Base-by-base conservation (phyloP, 2,888 invertebrate genomes). In the Drosophila mulleri region DNA sequence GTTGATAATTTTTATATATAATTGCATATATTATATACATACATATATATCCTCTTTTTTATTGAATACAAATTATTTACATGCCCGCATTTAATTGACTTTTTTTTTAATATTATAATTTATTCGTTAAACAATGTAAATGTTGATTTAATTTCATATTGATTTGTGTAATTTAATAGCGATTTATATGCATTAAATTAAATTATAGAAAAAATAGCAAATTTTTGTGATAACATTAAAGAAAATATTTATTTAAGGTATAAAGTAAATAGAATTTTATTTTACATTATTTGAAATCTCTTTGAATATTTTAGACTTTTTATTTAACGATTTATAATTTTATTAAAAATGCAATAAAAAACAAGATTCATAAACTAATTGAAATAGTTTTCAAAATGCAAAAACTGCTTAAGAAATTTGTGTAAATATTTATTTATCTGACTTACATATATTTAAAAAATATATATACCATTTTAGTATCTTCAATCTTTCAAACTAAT, bases 51-150 rank as follows among this genome's bases (percentile, higher is more conserved):
- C 3, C 1, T 26, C 18, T 41, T 41, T 18, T 42, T 18, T 3
- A 37, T 16, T 20, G 6, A 18, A 14, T 26, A 6, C 12, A 58
- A 58, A 59, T 35, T 44, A 26, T 65, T 45, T 48, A 61, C 29
- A 20, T 29, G 26, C 20, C 42, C 9, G n/a, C 41, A 42, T 50
- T 35, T 26, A 0, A 23, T 7, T 32, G 32, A 32, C 11, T 9
- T 9, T 11, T n/a, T n/a, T n/a, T 6, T 7, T 11, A 5, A 23
- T 16, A 20, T 16, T 18, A 18, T 9, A 53, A 20, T 41, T 47
- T 32, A 14, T 47, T 47, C 20, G 37, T 3, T 1, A 9, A n/a
- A n/a, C 6, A 52, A 3, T 52, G 37, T 9, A 5, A 12, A 20
- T 52, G 39, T 39, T 44, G 26, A n/a, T 20, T 32, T 52, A 5